Conservation (phyloP, 1,140 invertebrate genomes). For the Callitettix versicolor region DNA sequence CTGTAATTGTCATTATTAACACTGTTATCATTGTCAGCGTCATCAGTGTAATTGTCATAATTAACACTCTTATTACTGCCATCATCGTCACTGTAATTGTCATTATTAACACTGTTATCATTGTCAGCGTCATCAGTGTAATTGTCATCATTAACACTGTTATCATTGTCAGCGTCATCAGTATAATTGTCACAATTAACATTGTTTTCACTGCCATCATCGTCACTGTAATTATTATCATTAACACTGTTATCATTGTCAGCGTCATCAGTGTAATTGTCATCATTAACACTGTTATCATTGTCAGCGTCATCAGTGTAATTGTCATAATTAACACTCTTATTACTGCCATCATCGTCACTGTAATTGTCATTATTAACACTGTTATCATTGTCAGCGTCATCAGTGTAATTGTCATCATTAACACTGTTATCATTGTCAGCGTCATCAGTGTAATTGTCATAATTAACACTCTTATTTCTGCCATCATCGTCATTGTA, state of each 20-base stretch:
- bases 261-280: slow-evolving; percentile 15
- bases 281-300: slow-evolving; percentile 8
- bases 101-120: slow-evolving; percentile 1
- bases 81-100: slow-evolving; percentile 6
- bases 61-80: background rate
- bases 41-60: background rate
- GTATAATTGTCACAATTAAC: slow-evolving; percentile 21
- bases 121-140: slow-evolving; percentile 3
- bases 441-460: slow-evolving; percentile 11
- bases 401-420: slow-evolving; percentile 2
- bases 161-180: slow-evolving; percentile 18
- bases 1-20: background rate
- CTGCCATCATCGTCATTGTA: slow-evolving; percentile 2
- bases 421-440: slow-evolving; percentile 15
- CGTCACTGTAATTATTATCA: slow-evolving; percentile 24
- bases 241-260: slow-evolving; percentile 21
- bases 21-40: background rate
- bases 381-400: slow-evolving; percentile 4
- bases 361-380: slow-evolving; percentile 20
- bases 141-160: background rate
- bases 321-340: slow-evolving; percentile 20
- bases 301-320: slow-evolving; percentile 23
- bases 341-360: slow-evolving; percentile 19
- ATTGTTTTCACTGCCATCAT: slow-evolving; percentile 23
- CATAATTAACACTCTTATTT: background rate